Conservation (phyloP, 2,888 invertebrate genomes). For the Strigamia maritima region DNA sequence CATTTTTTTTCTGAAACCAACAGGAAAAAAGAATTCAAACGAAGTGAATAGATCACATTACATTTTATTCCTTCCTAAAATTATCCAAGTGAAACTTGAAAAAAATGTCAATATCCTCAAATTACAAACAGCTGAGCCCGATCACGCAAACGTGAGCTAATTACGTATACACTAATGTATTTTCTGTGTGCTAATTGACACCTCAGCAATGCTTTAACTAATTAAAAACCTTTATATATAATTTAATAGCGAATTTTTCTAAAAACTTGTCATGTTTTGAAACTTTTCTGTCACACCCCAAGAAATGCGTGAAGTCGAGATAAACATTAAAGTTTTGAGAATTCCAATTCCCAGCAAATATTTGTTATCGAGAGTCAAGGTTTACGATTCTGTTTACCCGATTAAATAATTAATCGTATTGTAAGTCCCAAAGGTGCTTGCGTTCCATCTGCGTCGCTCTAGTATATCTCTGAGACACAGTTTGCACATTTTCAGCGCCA, state of each 20-base stretch:
- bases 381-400: constrained; percentile 21
- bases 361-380: not conserved
- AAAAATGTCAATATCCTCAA: not conserved
- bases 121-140: constrained; percentile 12
- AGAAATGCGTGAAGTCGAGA: not conserved
- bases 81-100: not conserved
- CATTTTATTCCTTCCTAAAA: not conserved
- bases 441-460: not conserved
- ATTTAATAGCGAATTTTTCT: too few species aligned
- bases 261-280: too few species aligned
- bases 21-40: constrained; percentile 1
- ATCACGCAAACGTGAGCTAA: not conserved
- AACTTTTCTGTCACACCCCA: too few species aligned
- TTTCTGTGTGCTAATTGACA: not conserved
- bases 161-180: not conserved
- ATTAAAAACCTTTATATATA: not conserved
- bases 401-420: not conserved
- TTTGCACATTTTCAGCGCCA: not conserved
- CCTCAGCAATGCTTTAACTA: not conserved
- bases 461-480: not conserved
- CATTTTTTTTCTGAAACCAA: not conserved
- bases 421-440: not conserved
- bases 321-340: not conserved
- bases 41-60: constrained; percentile 20
- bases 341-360: not conserved